Percentiles rank a stretch among this genome's conserved stretches.
Conservation (phyloP, 2,797 vertebrate genomes). For the Holocentrus rufus region DNA sequence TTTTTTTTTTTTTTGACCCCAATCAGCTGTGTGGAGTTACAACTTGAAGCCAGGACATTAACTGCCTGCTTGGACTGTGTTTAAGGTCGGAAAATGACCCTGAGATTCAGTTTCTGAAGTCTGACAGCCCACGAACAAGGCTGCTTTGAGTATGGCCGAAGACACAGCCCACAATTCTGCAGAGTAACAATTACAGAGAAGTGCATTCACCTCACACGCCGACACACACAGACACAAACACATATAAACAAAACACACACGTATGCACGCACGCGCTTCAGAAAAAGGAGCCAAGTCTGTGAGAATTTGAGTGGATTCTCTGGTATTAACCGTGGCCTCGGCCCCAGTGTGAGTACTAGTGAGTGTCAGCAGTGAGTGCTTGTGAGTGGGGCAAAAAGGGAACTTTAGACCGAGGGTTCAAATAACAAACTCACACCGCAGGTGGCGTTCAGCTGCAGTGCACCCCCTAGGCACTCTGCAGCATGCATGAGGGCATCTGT, state of each 20-base stretch:
- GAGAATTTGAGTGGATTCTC: slow-evolving; percentile 34
- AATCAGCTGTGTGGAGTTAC: slow-evolving; percentile 64
- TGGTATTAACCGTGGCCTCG: slow-evolving; percentile 21
- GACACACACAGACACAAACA: neutral
- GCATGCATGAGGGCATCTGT: slow-evolving; percentile 71
- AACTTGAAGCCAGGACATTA: slow-evolving; percentile 39
- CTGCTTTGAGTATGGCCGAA: slow-evolving; percentile 16
- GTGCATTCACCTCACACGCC: neutral
- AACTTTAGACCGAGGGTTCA: slow-evolving; percentile 77
- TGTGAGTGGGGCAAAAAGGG: slow-evolving; percentile 70
- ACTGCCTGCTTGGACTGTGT: slow-evolving; percentile 49
- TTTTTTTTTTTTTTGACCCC: slow-evolving; percentile 50
- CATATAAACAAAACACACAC: slow-evolving; percentile 4
- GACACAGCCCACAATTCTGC: slow-evolving; percentile 18
- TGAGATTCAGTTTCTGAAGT: slow-evolving; percentile 37
- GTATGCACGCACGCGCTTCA: neutral
- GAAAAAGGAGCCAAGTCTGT: slow-evolving; percentile 22
- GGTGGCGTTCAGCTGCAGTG: slow-evolving; percentile 75
- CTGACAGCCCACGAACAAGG: neutral
- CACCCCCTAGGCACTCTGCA: slow-evolving; percentile 60
- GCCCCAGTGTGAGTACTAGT: slow-evolving; percentile 30
- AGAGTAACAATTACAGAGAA: too few relatives aligned
- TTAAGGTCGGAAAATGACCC: slow-evolving; percentile 54
- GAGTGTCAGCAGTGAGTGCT: slow-evolving; percentile 67
- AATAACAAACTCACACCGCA: slow-evolving; percentile 78